These are phyloP conservation scores for Oenanthe oenanthe DNA, from an alignment of 2,113 vertebrate genomes.

Conservation along the genomic window DNA sequence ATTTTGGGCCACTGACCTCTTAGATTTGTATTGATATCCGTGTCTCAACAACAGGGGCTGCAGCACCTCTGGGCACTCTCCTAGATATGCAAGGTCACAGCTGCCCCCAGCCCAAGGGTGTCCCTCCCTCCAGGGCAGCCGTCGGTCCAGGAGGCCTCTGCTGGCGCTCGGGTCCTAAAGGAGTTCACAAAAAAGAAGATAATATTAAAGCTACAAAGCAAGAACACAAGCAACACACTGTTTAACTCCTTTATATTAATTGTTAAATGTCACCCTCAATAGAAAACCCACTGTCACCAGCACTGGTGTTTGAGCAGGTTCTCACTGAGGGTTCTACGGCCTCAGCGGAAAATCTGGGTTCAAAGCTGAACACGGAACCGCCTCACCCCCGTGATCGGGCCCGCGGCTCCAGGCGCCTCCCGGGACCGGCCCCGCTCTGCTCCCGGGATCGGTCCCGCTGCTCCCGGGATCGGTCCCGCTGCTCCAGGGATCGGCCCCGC, in stretches of 20 bases:
- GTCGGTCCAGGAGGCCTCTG: accelerated
- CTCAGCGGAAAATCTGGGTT: neutral
- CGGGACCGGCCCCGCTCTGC: neutral
- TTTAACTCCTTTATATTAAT: neutral
- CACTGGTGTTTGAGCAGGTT: neutral
- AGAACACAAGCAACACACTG: neutral
- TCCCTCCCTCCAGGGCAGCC: neutral
- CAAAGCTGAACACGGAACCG: too few relatives aligned
- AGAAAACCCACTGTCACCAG: neutral
- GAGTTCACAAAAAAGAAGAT: accelerated
- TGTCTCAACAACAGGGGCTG: neutral
- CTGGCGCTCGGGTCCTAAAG: accelerated
- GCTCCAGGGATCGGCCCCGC: neutral
- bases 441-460: too few relatives aligned
- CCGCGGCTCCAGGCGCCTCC: neutral
- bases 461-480: neutral
- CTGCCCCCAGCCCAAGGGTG: neutral
- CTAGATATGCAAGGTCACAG: accelerated
- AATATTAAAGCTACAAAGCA: neutral
- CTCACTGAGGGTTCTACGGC: accelerated
- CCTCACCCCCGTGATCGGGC: too few relatives aligned
- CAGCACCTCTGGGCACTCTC: neutral
- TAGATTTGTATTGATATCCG: accelerated
- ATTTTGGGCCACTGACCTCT: neutral
- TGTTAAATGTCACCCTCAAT: neutral